phyloP scores from a whole-genome alignment of 1,140 invertebrate species.

The Drosophila albomicans region DNA sequence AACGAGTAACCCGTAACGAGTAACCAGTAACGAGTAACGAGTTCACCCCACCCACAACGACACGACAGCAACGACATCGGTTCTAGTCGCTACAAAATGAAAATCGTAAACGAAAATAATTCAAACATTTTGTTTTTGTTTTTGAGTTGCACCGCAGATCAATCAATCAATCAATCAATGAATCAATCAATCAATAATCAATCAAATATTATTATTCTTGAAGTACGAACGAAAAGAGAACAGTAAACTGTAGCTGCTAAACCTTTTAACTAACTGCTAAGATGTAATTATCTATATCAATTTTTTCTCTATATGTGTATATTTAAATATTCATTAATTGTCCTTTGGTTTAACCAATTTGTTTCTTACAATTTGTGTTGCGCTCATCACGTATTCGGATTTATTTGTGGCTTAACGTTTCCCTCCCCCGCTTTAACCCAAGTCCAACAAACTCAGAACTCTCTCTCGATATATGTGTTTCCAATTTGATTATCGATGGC shows the following conservation, averaged over 20 bases:
- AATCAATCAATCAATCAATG: not conserved
- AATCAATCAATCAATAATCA: constrained; percentile 5
- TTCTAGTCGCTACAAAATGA: constrained; percentile 17
- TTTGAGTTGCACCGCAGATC: constrained; percentile 19
- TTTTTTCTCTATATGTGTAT: constrained; percentile 54
- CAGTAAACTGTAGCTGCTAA: constrained; percentile 71
- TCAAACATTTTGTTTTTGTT: constrained; percentile 1
- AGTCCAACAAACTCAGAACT: not conserved
- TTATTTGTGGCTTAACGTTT: constrained; percentile 18
- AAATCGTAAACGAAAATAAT: not conserved
- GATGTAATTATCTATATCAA: constrained; percentile 78
- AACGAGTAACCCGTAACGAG: constrained; percentile 6
- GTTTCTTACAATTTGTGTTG: not conserved
- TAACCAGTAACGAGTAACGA: constrained; percentile 1
- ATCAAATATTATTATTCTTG: constrained; percentile 8
- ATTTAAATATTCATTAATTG: constrained; percentile 37
- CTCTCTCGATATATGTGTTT: not conserved
- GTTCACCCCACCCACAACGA: constrained; percentile 14
- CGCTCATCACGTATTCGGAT: constrained; percentile 11
- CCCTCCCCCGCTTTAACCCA: not conserved
- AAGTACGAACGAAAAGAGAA: constrained; percentile 23
- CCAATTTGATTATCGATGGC: constrained; percentile 3
- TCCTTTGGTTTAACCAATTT: constrained; percentile 16
- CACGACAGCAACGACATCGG: constrained; percentile 16
- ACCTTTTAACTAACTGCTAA: constrained; percentile 77